A percentile compares a stretch with the other conserved stretches of the same genome.
phyloP scores from a whole-genome alignment of 2,888 invertebrate species.

The Drosophila crucigera region DNA sequence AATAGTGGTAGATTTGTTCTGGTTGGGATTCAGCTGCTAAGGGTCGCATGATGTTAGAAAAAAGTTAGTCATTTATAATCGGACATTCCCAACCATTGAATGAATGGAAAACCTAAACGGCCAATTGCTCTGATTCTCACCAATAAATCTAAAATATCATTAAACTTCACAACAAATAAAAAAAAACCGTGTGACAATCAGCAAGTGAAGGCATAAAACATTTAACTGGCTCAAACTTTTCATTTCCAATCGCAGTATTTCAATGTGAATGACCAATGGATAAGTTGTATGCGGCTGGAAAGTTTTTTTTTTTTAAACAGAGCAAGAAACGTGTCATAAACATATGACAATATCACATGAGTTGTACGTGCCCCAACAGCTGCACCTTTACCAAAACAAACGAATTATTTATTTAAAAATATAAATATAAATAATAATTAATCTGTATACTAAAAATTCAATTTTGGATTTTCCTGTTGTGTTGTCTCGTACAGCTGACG shows the following conservation, averaged over 20 bases:
- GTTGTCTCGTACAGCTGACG: slow-evolving; percentile 48
- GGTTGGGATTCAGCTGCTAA: neutral
- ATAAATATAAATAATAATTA: slow-evolving; percentile 15
- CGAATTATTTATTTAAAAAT: slow-evolving; percentile 32
- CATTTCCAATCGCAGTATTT: slow-evolving; percentile 1
- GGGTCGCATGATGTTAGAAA: neutral
- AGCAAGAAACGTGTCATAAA: neutral
- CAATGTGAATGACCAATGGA: slow-evolving; percentile 8
- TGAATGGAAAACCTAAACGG: neutral
- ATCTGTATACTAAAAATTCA: slow-evolving; percentile 32
- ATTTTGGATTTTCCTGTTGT: neutral
- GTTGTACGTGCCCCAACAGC: slow-evolving; percentile 20
- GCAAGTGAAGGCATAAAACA: slow-evolving; percentile 53
- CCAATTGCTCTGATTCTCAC: slow-evolving; percentile 37
- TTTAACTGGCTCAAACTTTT: slow-evolving; percentile 35
- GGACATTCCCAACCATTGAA: neutral
- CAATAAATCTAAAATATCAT: slow-evolving; percentile 15
- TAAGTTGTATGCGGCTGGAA: slow-evolving; percentile 19
- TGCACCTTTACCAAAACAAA: slow-evolving; percentile 29
- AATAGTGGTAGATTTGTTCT: neutral
- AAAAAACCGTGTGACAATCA: slow-evolving; percentile 31
- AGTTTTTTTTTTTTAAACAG: neutral
- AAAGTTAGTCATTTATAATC: neutral
- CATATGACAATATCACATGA: slow-evolving; percentile 26
- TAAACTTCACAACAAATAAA: neutral